Percentiles rank a stretch among this genome's conserved stretches.
phyloP scores from a whole-genome alignment of 2,888 invertebrate species.

The Drosophila basisetae region DNA sequence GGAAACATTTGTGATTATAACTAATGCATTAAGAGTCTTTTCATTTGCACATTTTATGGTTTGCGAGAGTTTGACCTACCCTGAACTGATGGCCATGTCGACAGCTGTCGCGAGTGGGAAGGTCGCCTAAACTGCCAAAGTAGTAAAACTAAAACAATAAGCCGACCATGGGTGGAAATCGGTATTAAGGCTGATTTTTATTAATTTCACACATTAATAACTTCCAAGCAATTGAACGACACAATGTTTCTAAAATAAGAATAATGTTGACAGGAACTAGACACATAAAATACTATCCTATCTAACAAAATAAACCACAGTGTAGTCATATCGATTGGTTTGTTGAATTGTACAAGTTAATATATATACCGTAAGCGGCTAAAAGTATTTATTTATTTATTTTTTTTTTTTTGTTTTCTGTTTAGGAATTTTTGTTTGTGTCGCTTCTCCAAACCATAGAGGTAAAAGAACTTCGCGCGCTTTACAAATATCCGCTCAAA shows the following conservation, averaged over 20 bases:
- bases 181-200: conserved; percentile 66
- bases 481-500: background rate
- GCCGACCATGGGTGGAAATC: conserved; percentile 17
- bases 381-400: background rate
- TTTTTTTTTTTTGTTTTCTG: no score
- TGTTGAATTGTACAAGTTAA: background rate
- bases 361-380: background rate
- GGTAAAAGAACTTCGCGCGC: background rate
- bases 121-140: conserved; percentile 16
- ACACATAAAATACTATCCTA: conserved; percentile 11
- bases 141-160: conserved; percentile 64
- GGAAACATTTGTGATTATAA: conserved; percentile 48
- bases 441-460: background rate
- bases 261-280: conserved; percentile 5
- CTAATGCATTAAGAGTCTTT: conserved; percentile 71
- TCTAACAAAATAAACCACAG: conserved; percentile 1
- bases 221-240: conserved; percentile 62
- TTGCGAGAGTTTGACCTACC: conserved; percentile 15
- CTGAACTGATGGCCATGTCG: conserved; percentile 9
- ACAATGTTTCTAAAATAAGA: conserved; percentile 11
- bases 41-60: conserved; percentile 72
- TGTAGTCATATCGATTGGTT: background rate
- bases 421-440: background rate
- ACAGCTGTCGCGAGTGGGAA: conserved; percentile 59
- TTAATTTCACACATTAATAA: conserved; percentile 78